A percentile compares a stretch with the other conserved stretches of the same genome.
Conservation (phyloP, 2,888 invertebrate genomes). For the Pollenia labialis region DNA sequence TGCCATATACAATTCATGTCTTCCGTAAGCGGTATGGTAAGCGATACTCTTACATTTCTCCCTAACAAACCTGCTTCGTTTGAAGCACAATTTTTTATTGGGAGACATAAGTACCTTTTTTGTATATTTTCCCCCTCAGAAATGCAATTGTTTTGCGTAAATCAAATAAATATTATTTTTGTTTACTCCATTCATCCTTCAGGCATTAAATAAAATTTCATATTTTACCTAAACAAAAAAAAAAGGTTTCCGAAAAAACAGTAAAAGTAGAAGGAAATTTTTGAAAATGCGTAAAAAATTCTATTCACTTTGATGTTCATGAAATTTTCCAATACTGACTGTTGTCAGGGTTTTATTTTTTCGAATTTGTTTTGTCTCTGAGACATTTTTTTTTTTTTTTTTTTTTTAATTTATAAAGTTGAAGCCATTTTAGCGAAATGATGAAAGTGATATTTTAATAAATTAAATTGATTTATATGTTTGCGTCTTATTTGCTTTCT, state of each 20-base stretch:
- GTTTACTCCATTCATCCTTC: constrained; percentile 12
- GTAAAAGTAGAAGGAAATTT: background rate
- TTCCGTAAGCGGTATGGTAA: no score
- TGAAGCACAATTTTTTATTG: no score
- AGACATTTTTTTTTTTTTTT: background rate
- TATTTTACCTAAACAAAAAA: constrained; percentile 9
- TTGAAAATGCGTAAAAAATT: background rate
- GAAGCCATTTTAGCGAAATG: background rate
- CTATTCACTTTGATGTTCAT: constrained; percentile 17
- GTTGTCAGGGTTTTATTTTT: background rate
- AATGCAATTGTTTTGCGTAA: constrained; percentile 74
- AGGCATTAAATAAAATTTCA: constrained; percentile 10
- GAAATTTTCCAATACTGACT: background rate
- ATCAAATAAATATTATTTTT: constrained; percentile 74
- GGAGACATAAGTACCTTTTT: no score
- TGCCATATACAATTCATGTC: no score
- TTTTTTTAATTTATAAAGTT: background rate
- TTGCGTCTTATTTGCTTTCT: no score
- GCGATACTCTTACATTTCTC: no score
- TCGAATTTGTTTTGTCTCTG: background rate
- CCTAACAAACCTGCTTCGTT: no score
- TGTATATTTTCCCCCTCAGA: background rate
- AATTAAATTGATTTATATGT: background rate
- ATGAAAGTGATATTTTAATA: background rate
- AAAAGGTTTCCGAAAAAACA: background rate